Base-by-base conservation (phyloP, 1,140 invertebrate species). In the Philotrypesis tridentata region DNA sequence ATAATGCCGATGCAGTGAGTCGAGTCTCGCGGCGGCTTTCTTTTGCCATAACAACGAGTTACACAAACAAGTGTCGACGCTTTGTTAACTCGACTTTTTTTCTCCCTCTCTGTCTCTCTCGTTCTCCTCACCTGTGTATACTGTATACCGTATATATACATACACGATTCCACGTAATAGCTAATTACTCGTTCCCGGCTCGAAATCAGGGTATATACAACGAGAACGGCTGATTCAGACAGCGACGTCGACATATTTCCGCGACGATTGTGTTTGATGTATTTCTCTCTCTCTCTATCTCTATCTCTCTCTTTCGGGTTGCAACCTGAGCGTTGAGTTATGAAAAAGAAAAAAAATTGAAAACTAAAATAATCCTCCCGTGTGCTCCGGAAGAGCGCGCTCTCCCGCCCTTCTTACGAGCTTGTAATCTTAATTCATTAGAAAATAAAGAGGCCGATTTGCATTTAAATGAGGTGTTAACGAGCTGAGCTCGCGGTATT, bases 11-110 rank as follows among this genome's bases (percentile, higher is more conserved):
- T n/a, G n/a, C n/a, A n/a, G n/a, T n/a, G n/a, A n/a, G n/a, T n/a
- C n/a, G n/a, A n/a, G n/a, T n/a, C n/a, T n/a, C n/a, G n/a, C 8
- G n/a, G 74, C 83, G 48, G 14, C 48, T 55, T 85, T 83, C 83
- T 80, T 78, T 79, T 14, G 9, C 33, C 33, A 37, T 31, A 74
- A 37, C 8, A 7, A 60, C 48, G 48, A 74, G 17, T 74, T 65
- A 40, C 11, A 76, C 48, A 82, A 85, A n/a, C 31, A 65, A 63
- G 60, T 65, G 60, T 21, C 60, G 60, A 40, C n/a, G 23, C 21
- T 76, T 76, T 40, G 74, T 85, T 84, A 82, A 84, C 80, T 85
- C 61, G 67, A 61, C 63, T 84, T 76, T 73, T 29, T 82, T 43
- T 37, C 63, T 78, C 71, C 55, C 74, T 82, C n/a, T n/a, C n/a